These are phyloP conservation scores for Lysandra coridon DNA, from an alignment of 2,888 invertebrate genomes.

Conservation along the genomic window DNA sequence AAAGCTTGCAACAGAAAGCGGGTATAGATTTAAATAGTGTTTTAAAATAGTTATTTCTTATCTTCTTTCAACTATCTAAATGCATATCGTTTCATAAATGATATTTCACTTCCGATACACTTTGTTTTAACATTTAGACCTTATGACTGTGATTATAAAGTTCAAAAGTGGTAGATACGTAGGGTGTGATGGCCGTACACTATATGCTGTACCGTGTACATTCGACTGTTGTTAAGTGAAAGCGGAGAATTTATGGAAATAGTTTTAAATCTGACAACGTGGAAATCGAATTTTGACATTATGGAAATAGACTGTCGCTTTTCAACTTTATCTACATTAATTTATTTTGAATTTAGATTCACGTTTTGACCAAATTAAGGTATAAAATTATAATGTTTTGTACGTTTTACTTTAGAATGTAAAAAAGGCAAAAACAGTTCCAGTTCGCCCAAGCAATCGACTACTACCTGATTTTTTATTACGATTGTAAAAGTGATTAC, in stretches of 20 bases:
- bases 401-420: not conserved
- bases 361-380: not conserved
- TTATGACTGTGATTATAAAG: not conserved
- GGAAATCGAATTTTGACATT: conserved; percentile 19
- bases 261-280: conserved; percentile 22
- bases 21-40: not conserved
- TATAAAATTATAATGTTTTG: not conserved
- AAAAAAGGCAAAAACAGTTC: not conserved
- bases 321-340: conserved; percentile 27
- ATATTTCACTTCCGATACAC: conserved; percentile 8
- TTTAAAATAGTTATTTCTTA: conserved; percentile 7
- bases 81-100: not conserved
- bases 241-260: conserved; percentile 12
- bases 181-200: not conserved
- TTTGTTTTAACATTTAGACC: not conserved
- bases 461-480: not conserved
- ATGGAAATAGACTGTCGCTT: not conserved
- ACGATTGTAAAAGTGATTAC: not conserved
- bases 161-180: not conserved
- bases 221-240: conserved; percentile 4
- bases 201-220: not conserved
- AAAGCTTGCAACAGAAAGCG: not conserved
- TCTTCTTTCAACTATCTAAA: not conserved
- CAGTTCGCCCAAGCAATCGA: not conserved
- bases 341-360: conserved; percentile 25